A percentile compares a stretch with the other conserved stretches of the same genome.
Evolutionary conservation across 2,113 vertebrate genomes (phyloP).

Genomic region (Carettochelys insculpta): DNA sequence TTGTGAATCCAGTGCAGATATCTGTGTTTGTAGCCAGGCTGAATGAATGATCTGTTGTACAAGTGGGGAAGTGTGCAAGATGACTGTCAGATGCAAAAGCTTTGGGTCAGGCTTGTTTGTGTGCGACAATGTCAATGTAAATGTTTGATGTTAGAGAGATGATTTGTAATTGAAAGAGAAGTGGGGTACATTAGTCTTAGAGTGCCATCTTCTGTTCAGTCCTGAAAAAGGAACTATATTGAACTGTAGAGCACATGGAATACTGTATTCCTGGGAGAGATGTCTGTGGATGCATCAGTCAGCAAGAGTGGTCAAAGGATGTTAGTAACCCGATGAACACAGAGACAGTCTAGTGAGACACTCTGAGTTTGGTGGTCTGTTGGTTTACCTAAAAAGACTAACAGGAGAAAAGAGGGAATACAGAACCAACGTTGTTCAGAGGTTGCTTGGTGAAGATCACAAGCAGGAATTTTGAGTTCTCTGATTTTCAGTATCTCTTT

Average conservation of each 20-base stretch:
- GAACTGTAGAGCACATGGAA: neutral
- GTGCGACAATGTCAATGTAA: neutral
- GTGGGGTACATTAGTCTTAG: neutral
- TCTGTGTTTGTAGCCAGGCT: neutral
- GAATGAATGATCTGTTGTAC: neutral
- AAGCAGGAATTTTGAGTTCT: neutral
- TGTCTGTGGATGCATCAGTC: neutral
- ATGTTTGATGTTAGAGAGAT: neutral
- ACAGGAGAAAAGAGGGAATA: neutral
- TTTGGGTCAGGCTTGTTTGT: neutral
- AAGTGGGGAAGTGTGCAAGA: accelerated
- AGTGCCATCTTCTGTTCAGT: constrained; percentile 54
- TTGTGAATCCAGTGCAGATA: neutral
- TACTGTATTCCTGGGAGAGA: neutral
- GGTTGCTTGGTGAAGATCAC: neutral
- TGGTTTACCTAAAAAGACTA: neutral
- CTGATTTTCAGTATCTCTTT: neutral
- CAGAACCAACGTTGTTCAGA: neutral
- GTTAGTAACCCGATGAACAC: neutral
- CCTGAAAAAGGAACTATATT: neutral
- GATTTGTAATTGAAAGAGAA: neutral
- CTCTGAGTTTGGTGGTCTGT: neutral
- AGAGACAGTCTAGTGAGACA: neutral
- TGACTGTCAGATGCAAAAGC: neutral
- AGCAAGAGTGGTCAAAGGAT: neutral